Evolutionary conservation across 2,888 invertebrate genomes (phyloP), one percentile per base, ranked within the genome.

Genomic region (Flexamia atlantica): DNA sequence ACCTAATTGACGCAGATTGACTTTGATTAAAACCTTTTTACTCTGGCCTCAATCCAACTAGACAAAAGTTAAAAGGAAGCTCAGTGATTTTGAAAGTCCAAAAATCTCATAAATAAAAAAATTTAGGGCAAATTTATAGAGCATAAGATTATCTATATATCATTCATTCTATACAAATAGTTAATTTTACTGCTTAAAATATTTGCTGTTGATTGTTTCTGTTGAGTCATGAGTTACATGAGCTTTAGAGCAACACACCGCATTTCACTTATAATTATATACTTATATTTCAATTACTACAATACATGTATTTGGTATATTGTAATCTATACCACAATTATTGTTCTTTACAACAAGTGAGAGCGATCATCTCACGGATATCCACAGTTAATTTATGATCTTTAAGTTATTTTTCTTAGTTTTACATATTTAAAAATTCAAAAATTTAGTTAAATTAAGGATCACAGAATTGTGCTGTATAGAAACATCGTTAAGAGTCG

Each of bases 311-410:
- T 57, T 50, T 57, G 30, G 53, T 79, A 32, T 36, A 40, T 76
- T 12, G 36, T 79, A 32, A 79, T 20, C 25, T 79, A 79, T 79
- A 53, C 32, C 79, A 79, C 79, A 79, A 57, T 79, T 79, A 79
- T 79, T 79, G 79, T 79, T 79, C 79, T 36, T 79, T 79, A 79
- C 79, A 79, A 79, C 79, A 57, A 50, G 57, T 79, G 79, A 53
- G 50, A 50, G 20, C 32, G 9, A 28, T 64, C 4, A 12, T 57
- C 79, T 57, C 79, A 57, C 30, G n/a, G 20, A 32, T 57, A 79
- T 32, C 50, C 79, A 57, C 57, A 79, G n/a, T 50, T 76, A 79
- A 64, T 17, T 25, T 0, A 64, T 64, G 64, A 28, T 7, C 12
- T 64, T 64, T 64, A 28, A 64, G 30, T 64, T 64, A 64, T 30